Base-by-base conservation (phyloP, 2,888 invertebrate genomes). In the Dolomedes plantarius region DNA sequence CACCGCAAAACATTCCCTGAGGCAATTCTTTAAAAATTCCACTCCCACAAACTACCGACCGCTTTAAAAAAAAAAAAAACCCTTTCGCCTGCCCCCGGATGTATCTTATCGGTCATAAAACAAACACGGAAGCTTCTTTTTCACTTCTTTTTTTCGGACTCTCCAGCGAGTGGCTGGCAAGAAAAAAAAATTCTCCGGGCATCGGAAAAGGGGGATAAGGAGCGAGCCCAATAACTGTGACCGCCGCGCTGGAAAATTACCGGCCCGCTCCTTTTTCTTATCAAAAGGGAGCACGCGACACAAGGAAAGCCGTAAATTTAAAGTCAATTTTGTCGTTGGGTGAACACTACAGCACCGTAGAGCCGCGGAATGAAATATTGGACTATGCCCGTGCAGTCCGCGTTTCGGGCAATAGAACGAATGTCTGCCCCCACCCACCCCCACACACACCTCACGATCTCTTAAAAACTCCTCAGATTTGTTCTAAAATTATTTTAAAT, bases 251-350 rank as follows among this genome's bases (percentile, higher is more conserved):
- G 81, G 36, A 81, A 82, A 69, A 68, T 76, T 71, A 75, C 76
- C 76, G 13, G 71, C 64, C 31, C 32, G 7, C 69, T 11, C 50
- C 36, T 50, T 39, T n/a, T 41, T 69, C 69, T 85, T 85, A 85
- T 85, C 83, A 73, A 85, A 56, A 36, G 13, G 29, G 36, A 29
- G 9, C 83, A 85, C 77, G 29, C 72, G 13, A 11, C 27, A 69
- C 62, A 83, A 85, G 83, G 56, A 85, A 85, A 77, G 36, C 62
- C 83, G 77, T 85, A 85, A 85, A 85, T 85, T 78, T 67, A 83
- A 85, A 85, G 41, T 73, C 83, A 85, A 85, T 85, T 85, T 85
- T 73, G 83, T 73, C 73, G 77, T 73, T 73, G 39, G 77, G 39
- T 85, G 83, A 77, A 67, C 83, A 67, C 64, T 41, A 62, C 68